phyloP scores from a whole-genome alignment of 2,113 vertebrate species.

The Ictidomys tridecemlineatus region DNA sequence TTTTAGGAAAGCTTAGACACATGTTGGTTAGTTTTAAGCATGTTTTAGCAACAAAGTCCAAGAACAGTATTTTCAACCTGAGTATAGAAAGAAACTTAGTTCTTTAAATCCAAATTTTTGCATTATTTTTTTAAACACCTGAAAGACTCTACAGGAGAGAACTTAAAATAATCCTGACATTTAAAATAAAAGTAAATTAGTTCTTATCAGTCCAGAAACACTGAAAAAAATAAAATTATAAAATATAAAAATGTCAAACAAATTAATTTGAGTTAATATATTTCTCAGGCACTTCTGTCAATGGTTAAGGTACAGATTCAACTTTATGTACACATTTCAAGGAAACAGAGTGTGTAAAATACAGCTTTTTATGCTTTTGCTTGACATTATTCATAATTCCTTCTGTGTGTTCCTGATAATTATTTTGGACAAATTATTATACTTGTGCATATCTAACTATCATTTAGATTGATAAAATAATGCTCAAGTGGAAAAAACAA shows the following conservation, averaged over 20 bases:
- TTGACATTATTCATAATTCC: background rate
- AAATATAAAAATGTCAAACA: background rate
- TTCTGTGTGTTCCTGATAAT: background rate
- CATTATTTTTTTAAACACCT: background rate
- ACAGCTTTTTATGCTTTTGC: background rate
- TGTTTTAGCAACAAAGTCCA: background rate
- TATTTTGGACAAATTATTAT: background rate
- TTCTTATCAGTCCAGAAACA: background rate
- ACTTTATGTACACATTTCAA: background rate
- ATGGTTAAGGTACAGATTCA: background rate
- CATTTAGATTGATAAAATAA: slow-evolving; percentile 60
- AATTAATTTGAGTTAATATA: background rate
- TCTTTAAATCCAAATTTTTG: background rate
- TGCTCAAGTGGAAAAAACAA: slow-evolving; percentile 58
- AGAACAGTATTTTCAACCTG: background rate
- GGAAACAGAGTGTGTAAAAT: background rate
- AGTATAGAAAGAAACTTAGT: background rate
- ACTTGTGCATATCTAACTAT: slow-evolving; percentile 12
- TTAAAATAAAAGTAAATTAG: background rate
- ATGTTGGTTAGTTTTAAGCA: background rate
- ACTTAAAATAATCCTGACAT: background rate
- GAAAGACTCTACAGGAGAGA: background rate
- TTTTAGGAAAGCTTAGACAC: background rate
- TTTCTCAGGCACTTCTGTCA: background rate
- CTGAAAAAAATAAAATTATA: background rate